These are phyloP conservation scores for Leuciscus waleckii DNA, from an alignment of 2,797 vertebrate genomes.

Conservation along the genomic window DNA sequence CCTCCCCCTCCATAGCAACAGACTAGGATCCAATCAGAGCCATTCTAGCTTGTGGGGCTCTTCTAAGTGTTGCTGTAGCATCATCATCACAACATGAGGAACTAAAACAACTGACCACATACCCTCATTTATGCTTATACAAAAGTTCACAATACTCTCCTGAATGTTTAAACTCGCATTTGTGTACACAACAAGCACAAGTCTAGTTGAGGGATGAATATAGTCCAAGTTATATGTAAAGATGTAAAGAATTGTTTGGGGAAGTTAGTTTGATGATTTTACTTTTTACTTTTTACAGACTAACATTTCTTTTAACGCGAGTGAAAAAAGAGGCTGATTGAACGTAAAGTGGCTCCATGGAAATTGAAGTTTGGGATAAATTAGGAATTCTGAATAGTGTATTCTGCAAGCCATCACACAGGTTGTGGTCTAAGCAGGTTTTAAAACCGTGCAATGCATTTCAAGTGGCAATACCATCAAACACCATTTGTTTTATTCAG, in stretches of 20 bases:
- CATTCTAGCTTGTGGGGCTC: constrained; percentile 46
- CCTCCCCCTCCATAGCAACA: constrained; percentile 80
- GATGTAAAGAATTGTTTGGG: background rate
- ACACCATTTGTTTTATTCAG: background rate
- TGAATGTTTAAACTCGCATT: background rate
- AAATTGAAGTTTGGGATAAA: background rate
- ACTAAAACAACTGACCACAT: background rate
- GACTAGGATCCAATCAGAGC: constrained; percentile 73
- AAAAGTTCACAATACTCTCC: background rate
- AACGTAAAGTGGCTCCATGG: background rate
- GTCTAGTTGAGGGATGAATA: background rate
- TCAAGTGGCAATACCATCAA: background rate
- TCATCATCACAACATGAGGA: constrained; percentile 17
- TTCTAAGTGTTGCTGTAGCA: constrained; percentile 8
- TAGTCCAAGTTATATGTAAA: background rate
- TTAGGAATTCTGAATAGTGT: background rate
- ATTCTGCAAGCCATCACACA: background rate
- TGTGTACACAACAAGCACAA: background rate
- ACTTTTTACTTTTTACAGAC: background rate
- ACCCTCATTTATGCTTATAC: background rate
- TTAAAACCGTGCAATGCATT: too few relatives aligned
- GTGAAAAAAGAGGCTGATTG: background rate
- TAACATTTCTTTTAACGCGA: background rate
- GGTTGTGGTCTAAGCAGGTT: background rate
- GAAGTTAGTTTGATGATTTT: background rate